A percentile compares a stretch with the other conserved stretches of the same genome.
phyloP scores from a whole-genome alignment of 2,113 vertebrate species.

The Anser cygnoides region DNA sequence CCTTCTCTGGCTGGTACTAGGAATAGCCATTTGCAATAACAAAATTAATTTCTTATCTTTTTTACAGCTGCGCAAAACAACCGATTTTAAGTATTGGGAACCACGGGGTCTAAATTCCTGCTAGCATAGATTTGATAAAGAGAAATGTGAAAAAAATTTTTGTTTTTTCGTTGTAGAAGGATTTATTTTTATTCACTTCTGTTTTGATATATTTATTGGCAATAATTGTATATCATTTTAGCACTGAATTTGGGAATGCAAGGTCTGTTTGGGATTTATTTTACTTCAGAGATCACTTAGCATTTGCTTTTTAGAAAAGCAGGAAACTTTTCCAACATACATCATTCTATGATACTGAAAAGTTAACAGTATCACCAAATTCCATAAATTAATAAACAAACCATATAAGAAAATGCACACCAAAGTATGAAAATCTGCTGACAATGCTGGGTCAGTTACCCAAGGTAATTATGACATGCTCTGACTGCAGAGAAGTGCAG shows the following conservation, averaged over 20 bases:
- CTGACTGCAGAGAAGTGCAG: neutral
- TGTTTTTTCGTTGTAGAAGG: neutral
- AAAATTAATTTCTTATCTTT: neutral
- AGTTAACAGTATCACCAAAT: neutral
- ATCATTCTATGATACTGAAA: neutral
- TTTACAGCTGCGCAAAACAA: neutral
- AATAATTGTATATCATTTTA: neutral
- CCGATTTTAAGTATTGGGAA: neutral
- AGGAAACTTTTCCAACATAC: neutral
- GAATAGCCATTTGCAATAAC: neutral
- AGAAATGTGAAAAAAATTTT: neutral
- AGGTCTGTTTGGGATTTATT: neutral
- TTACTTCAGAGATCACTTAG: neutral
- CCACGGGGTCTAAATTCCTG: neutral
- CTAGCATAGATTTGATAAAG: neutral
- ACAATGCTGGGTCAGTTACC: neutral
- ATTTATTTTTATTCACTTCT: neutral
- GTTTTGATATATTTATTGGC: neutral
- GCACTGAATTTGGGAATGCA: neutral
- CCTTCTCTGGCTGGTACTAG: neutral
- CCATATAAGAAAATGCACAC: neutral
- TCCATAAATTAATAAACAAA: neutral
- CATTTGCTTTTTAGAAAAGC: neutral
- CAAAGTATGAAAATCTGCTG: neutral
- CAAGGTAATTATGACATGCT: neutral